These are phyloP conservation scores for Tridacna gigas DNA, from an alignment of 2,888 invertebrate genomes.

Conservation along the genomic window DNA sequence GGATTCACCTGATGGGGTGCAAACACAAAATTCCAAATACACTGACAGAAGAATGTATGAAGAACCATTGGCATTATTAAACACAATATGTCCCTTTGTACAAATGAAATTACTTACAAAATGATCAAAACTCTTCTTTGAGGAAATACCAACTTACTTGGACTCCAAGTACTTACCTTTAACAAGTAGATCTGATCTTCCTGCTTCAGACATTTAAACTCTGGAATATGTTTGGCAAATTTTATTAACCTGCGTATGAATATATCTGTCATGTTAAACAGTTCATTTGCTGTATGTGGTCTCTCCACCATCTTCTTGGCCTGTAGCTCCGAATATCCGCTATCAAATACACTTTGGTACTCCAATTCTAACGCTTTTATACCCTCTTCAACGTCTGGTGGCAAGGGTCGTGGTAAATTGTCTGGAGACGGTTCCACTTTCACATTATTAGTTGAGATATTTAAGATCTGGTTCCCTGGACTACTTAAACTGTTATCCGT, in stretches of 20 bases:
- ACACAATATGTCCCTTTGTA: no score
- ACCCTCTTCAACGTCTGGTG: conserved; percentile 61
- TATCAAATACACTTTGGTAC: conserved; percentile 72
- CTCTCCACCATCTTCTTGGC: conserved; percentile 69
- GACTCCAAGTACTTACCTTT: conserved; percentile 85
- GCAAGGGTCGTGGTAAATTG: conserved; percentile 53
- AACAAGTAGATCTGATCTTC: conserved; percentile 95
- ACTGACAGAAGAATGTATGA: no score
- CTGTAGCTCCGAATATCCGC: conserved; percentile 74
- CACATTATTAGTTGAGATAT: conserved; percentile 34
- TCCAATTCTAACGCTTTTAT: conserved; percentile 65
- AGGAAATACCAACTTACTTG: no score
- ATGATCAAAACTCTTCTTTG: no score
- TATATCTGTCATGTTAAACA: conserved; percentile 81
- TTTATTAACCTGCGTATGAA: conserved; percentile 90
- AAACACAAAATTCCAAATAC: no score
- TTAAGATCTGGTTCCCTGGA: conserved; percentile 10
- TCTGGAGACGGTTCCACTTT: conserved; percentile 53
- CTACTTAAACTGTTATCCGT: conserved; percentile 56
- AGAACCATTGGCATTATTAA: no score
- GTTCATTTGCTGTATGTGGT: conserved; percentile 75
- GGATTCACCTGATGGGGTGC: no score
- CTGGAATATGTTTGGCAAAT: conserved; percentile 87
- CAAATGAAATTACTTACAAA: no score
- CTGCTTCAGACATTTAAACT: conserved; percentile 96